A percentile compares a stretch with the other conserved stretches of the same genome.
These are phyloP conservation scores for Drosophila pruinosa DNA, from an alignment of 1,140 invertebrate genomes.

Conservation along the genomic window DNA sequence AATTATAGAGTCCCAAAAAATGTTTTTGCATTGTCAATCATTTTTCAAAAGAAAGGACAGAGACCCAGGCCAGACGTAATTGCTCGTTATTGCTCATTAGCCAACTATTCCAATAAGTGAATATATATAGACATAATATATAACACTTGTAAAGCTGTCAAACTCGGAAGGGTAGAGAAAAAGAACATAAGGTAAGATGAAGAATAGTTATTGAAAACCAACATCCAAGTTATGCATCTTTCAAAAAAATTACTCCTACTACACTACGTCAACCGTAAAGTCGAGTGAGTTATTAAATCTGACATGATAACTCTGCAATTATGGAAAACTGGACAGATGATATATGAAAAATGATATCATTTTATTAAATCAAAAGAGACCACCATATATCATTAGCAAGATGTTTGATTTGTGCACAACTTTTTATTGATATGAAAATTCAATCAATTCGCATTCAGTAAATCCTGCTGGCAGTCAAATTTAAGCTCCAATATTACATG, in stretches of 20 bases:
- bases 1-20: slow-evolving; percentile 13
- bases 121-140: slow-evolving; percentile 15
- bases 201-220: too few species aligned
- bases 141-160: too few species aligned
- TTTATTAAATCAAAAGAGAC: too few species aligned
- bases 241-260: too few species aligned
- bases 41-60: slow-evolving; percentile 36
- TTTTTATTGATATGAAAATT: not conserved
- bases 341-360: too few species aligned
- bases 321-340: not conserved
- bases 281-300: slow-evolving; percentile 13
- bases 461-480: slow-evolving; percentile 13
- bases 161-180: too few species aligned
- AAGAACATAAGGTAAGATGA: too few species aligned
- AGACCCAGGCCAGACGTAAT: slow-evolving; percentile 19
- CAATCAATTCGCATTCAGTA: not conserved
- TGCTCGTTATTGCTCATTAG: slow-evolving; percentile 55
- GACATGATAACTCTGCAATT: slow-evolving; percentile 53
- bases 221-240: not conserved
- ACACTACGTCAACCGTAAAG: not conserved
- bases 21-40: slow-evolving; percentile 11
- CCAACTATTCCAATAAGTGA: slow-evolving; percentile 47
- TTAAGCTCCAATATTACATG: slow-evolving; percentile 5
- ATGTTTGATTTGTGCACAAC: not conserved
- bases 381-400: not conserved